phyloP scores from a whole-genome alignment of 2,113 vertebrate species.

The Agapornis roseicollis region DNA sequence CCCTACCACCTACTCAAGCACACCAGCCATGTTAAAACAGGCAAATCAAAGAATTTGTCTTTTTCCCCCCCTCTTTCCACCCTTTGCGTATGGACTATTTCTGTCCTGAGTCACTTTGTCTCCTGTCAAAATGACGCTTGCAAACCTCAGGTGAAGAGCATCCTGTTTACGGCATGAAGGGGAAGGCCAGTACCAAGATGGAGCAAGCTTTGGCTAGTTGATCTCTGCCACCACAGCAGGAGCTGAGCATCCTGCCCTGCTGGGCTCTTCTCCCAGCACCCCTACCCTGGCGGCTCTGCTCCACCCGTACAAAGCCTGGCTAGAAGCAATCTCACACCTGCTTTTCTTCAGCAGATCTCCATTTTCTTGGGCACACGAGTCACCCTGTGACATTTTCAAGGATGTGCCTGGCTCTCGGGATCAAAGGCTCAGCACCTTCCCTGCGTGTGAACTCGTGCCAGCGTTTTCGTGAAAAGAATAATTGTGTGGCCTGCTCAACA shows the following conservation, averaged over 20 bases:
- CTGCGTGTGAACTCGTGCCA: conserved; percentile 40
- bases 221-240: neutral
- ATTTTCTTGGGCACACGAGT: conserved; percentile 49
- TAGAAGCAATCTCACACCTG: conserved; percentile 17
- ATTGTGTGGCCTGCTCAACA: neutral
- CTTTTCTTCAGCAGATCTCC: conserved; percentile 52
- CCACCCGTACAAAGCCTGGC: neutral
- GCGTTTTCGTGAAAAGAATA: conserved; percentile 21
- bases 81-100: neutral
- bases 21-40: neutral
- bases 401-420: neutral
- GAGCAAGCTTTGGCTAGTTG: neutral
- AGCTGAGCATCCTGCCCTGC: neutral
- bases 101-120: neutral
- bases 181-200: rapidly evolving
- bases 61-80: neutral
- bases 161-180: neutral
- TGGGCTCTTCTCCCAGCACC: neutral
- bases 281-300: neutral
- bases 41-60: neutral
- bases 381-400: conserved; percentile 62
- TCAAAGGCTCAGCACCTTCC: conserved; percentile 55
- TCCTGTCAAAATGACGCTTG: neutral
- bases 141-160: neutral
- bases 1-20: neutral